Conservation (phyloP, 2,888 invertebrate genomes). For the Proisotoma minuta region DNA sequence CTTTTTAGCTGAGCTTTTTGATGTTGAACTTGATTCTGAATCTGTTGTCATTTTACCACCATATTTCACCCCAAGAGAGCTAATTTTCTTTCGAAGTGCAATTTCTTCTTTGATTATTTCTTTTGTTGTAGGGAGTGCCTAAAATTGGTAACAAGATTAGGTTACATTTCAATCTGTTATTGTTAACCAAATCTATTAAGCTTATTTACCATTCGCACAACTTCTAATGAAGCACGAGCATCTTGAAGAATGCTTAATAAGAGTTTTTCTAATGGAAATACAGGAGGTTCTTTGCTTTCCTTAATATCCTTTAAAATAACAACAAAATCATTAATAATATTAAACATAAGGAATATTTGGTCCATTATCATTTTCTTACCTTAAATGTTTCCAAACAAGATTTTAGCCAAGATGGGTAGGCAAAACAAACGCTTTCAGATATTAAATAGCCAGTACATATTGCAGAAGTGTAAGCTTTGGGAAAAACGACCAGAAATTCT, state of each 20-base stretch:
- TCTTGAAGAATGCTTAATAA: constrained; percentile 70
- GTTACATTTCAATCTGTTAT: neutral
- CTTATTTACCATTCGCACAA: constrained; percentile 62
- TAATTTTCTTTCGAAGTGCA: constrained; percentile 60
- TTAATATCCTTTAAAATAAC: constrained; percentile 80
- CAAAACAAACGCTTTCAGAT: constrained; percentile 89
- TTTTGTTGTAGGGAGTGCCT: constrained; percentile 61
- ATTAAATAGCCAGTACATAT: constrained; percentile 82
- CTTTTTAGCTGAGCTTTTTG: constrained; percentile 53
- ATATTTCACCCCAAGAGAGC: constrained; percentile 58
- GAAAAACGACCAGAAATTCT: constrained; percentile 84
- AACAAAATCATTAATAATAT: constrained; percentile 35
- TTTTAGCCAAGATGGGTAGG: constrained; percentile 72
- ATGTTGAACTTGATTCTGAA: constrained; percentile 52
- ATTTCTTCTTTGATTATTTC: constrained; percentile 62
- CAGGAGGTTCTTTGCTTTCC: constrained; percentile 80
- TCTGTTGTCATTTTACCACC: constrained; percentile 58
- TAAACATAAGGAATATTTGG: neutral
- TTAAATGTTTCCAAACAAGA: constrained; percentile 68
- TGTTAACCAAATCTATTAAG: neutral
- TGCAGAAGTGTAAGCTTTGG: constrained; percentile 80
- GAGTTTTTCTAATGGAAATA: constrained; percentile 80
- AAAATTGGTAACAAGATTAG: neutral
- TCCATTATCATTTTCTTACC: constrained; percentile 52
- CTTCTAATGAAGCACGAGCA: constrained; percentile 59